A percentile compares a stretch with the other conserved stretches of the same genome.
Conservation (phyloP, 2,113 vertebrate species). For the Microcebus griseorufus region DNA sequence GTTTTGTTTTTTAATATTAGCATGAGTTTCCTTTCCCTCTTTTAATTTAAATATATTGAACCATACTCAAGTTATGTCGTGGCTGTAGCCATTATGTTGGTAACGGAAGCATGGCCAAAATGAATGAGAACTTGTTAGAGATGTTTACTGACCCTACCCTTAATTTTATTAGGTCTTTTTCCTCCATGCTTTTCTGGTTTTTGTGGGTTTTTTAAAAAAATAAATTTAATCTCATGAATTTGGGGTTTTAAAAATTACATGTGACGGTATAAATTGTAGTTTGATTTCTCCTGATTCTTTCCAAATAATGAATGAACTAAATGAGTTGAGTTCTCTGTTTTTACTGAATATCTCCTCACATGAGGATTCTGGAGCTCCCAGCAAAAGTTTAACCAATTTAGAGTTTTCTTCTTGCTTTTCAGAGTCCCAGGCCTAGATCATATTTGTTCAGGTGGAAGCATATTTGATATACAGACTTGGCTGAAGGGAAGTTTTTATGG, state of each 20-base stretch:
- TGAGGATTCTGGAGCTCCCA: background rate
- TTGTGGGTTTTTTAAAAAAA: background rate
- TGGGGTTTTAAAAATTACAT: background rate
- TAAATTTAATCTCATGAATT: background rate
- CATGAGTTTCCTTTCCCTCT: background rate
- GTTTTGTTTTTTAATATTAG: background rate
- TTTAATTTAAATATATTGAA: background rate
- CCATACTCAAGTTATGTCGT: background rate
- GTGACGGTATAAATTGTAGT: background rate
- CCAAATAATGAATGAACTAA: background rate
- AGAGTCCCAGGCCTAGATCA: background rate
- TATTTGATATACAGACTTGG: background rate
- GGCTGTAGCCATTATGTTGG: background rate
- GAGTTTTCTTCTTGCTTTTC: constrained; percentile 45
- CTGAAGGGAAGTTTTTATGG: constrained; percentile 64
- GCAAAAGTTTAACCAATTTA: background rate
- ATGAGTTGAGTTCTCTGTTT: background rate
- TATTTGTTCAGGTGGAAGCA: constrained; percentile 24
- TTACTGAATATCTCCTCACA: background rate
- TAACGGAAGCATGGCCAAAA: background rate
- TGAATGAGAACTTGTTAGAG: background rate
- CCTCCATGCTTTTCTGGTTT: background rate
- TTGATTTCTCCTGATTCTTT: constrained; percentile 42
- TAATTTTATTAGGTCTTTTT: background rate
- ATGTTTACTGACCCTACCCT: background rate